Evolutionary conservation across 2,797 vertebrate species (phyloP).

Genomic region (Spondyliosoma cantharus): DNA sequence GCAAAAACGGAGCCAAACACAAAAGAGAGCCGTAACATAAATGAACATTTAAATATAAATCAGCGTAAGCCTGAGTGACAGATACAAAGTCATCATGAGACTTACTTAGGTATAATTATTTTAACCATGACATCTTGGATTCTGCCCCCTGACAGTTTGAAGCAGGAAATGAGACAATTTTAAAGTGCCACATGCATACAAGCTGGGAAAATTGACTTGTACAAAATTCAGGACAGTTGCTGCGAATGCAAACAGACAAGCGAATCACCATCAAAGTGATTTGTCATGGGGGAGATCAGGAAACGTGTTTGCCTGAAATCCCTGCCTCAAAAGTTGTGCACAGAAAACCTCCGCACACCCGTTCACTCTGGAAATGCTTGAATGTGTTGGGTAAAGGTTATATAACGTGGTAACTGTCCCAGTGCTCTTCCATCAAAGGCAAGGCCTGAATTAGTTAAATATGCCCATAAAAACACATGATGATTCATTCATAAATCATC

Average conservation of each 20-base stretch:
- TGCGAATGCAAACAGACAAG: constrained; percentile 69
- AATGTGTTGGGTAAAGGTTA: constrained; percentile 40
- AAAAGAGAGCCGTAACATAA: constrained; percentile 51
- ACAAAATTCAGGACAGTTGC: constrained; percentile 62
- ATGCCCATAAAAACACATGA: constrained; percentile 39
- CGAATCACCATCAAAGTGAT: constrained; percentile 74
- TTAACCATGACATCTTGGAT: constrained; percentile 61
- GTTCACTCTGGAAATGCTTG: constrained; percentile 40
- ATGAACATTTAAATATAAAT: constrained; percentile 71
- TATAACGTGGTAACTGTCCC: constrained; percentile 51
- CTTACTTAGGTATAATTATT: constrained; percentile 72
- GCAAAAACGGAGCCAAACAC: constrained; percentile 62
- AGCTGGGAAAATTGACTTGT: constrained; percentile 54
- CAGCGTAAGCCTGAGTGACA: constrained; percentile 68
- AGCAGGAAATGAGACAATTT: constrained; percentile 58
- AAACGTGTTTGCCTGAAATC: constrained; percentile 52
- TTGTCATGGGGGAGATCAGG: constrained; percentile 56
- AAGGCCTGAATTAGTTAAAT: constrained; percentile 50
- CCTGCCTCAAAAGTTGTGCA: constrained; percentile 36
- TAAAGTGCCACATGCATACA: constrained; percentile 40
- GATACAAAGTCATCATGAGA: constrained; percentile 52
- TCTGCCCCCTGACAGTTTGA: constrained; percentile 56
- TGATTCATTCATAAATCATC: constrained; percentile 66
- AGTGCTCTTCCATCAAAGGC: constrained; percentile 61
- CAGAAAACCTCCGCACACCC: constrained; percentile 28